Evolutionary conservation across 2,113 vertebrate genomes (phyloP).

Genomic region (Nycticryphes semicollaris): DNA sequence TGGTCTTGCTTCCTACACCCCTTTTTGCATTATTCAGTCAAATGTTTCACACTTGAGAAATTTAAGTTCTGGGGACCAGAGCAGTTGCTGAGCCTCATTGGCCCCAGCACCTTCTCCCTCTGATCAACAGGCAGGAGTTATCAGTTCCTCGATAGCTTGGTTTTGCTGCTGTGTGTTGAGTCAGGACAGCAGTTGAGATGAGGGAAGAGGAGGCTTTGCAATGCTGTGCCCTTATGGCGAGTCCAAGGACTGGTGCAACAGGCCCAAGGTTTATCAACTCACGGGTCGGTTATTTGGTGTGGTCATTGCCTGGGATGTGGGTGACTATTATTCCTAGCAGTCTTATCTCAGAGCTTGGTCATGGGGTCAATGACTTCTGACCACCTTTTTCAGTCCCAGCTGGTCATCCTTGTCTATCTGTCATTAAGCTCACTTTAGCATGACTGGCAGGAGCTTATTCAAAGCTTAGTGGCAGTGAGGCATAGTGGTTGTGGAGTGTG

Average conservation of each 20-base stretch:
- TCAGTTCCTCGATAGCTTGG: background rate
- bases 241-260: background rate
- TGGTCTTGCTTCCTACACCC: background rate
- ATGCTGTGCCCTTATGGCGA: background rate
- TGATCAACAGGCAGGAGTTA: background rate
- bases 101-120: background rate
- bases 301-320: fast-evolving
- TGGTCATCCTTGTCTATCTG: background rate
- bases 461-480: background rate
- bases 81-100: background rate
- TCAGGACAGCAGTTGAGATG: background rate
- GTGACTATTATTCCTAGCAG: background rate
- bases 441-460: background rate
- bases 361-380: background rate
- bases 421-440: background rate
- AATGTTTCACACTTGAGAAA: background rate
- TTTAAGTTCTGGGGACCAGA: background rate
- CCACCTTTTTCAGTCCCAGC: background rate
- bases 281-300: background rate
- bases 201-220: background rate
- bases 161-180: background rate
- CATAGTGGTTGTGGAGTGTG: background rate
- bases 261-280: background rate
- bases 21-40: background rate
- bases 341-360: background rate